Percentiles rank a stretch among this genome's conserved stretches.
Conservation (phyloP, 2,797 vertebrate species). For the Lagorchestes hirsutus region DNA sequence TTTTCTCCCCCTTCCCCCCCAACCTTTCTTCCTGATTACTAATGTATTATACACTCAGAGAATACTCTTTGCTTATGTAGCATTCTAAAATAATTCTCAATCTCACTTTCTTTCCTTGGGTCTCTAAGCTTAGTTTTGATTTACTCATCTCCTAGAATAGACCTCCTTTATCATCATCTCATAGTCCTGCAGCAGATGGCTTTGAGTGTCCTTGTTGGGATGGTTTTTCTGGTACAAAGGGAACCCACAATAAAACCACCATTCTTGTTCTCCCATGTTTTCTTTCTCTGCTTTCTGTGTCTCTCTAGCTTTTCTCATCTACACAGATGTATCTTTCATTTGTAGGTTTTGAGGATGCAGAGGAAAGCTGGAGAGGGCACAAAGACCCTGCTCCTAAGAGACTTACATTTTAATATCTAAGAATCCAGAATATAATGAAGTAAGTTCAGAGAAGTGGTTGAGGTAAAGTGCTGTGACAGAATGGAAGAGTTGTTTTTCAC, state of each 20-base stretch:
- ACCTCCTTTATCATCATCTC: neutral
- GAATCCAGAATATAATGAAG: neutral
- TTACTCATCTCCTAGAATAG: neutral
- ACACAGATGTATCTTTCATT: neutral
- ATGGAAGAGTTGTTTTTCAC: neutral
- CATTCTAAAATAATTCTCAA: neutral
- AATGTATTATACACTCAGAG: neutral
- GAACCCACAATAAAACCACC: neutral
- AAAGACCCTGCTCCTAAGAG: neutral
- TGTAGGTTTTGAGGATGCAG: neutral
- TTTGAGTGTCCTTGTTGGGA: neutral
- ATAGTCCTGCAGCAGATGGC: neutral
- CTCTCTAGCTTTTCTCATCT: neutral
- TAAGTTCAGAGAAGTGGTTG: neutral
- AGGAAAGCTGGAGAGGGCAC: neutral
- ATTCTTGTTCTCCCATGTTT: neutral
- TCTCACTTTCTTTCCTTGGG: neutral
- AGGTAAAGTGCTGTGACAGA: neutral
- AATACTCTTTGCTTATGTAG: neutral
- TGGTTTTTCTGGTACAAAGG: neutral
- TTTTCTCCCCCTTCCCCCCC: neutral
- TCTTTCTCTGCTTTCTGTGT: neutral
- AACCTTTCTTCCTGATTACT: neutral
- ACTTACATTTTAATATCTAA: neutral
- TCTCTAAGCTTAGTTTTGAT: neutral